Evolutionary conservation across 2,797 vertebrate species (phyloP).

Genomic region (Eulemur rubriventer): DNA sequence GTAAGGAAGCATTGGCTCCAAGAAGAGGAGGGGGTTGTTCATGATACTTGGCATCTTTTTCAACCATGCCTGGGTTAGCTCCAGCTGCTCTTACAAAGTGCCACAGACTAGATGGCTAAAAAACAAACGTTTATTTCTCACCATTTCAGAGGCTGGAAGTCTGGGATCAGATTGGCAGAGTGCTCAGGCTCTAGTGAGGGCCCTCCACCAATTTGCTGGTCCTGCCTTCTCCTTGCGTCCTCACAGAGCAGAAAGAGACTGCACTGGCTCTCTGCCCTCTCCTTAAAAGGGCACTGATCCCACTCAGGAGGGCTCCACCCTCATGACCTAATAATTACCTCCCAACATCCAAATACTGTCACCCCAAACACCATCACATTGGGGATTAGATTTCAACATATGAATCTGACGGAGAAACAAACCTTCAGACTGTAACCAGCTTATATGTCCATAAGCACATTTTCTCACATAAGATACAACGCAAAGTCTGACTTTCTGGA

Average conservation of each 20-base stretch:
- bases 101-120: not conserved
- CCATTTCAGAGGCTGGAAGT: not conserved
- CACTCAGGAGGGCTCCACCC: not conserved
- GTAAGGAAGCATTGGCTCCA: not conserved
- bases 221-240: not conserved
- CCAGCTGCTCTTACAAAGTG: not conserved
- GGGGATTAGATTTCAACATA: not conserved
- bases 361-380: not conserved
- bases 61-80: not conserved
- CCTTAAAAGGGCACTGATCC: not conserved
- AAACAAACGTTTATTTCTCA: not conserved
- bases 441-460: too few species aligned
- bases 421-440: not conserved
- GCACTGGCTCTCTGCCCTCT: not conserved
- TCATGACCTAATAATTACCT: not conserved
- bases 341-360: not conserved
- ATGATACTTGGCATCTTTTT: too few species aligned
- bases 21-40: not conserved
- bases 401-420: accelerated
- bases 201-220: too few species aligned
- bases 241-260: not conserved
- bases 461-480: too few species aligned
- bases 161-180: accelerated
- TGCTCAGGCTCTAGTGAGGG: not conserved
- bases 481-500: too few species aligned